A percentile compares a stretch with the other conserved stretches of the same genome.
These are phyloP conservation scores for Anguilla megastoma DNA, from an alignment of 2,797 vertebrate genomes.

Conservation along the genomic window DNA sequence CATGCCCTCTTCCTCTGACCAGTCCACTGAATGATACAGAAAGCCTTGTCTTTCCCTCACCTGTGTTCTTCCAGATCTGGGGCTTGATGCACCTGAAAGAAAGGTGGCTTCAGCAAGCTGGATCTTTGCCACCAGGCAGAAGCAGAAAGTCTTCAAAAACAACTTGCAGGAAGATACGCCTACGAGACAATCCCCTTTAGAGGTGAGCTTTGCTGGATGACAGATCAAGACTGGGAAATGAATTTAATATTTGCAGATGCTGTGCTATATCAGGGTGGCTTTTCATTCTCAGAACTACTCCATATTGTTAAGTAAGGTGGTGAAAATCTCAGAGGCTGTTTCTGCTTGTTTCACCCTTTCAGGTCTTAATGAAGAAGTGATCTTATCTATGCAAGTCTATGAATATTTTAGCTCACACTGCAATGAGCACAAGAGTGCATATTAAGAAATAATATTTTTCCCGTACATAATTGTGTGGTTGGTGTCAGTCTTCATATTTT, in stretches of 20 bases:
- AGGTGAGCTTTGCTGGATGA: constrained; percentile 19
- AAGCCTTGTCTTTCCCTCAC: background rate
- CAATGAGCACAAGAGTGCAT: too few species aligned
- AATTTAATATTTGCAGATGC: background rate
- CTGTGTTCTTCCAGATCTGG: constrained; percentile 55
- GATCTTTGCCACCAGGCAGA: constrained; percentile 82
- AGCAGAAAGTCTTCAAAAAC: constrained; percentile 77
- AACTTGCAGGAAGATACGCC: constrained; percentile 63
- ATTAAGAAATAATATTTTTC: background rate
- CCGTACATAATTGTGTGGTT: background rate
- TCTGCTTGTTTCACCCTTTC: background rate
- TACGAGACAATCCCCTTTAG: constrained; percentile 49
- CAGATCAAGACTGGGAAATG: background rate
- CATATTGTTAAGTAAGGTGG: too few species aligned
- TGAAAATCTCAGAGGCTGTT: too few species aligned
- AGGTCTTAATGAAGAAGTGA: background rate
- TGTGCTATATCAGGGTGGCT: background rate
- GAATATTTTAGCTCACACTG: too few species aligned
- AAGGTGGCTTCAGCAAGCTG: constrained; percentile 71
- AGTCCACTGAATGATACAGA: background rate
- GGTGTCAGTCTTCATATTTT: background rate
- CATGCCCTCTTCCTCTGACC: background rate
- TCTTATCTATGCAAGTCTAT: background rate
- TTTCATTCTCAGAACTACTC: background rate
- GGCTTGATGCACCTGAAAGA: constrained; percentile 39